These are phyloP conservation scores for Rhabditoides inermis DNA, from an alignment of 2,888 invertebrate genomes.

Conservation along the genomic window DNA sequence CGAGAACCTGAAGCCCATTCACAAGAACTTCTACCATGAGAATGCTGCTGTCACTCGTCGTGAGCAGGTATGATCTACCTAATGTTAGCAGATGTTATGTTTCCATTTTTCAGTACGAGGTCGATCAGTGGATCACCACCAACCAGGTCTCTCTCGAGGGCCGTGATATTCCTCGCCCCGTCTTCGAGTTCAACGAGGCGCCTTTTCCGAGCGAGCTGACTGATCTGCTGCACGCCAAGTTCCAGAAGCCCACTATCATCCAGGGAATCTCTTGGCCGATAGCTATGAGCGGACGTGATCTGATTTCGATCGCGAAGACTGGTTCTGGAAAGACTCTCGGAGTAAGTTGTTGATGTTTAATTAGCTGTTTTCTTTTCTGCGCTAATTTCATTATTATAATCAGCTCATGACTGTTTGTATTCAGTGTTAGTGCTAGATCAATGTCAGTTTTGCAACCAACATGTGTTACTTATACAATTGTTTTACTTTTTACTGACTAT, in stretches of 20 bases:
- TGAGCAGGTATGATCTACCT: constrained; percentile 17
- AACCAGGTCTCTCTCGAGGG: constrained; percentile 83
- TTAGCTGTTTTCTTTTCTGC: too few species aligned
- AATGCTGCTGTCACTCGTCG: constrained; percentile 32
- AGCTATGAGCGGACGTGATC: constrained; percentile 76
- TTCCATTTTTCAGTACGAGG: constrained; percentile 24
- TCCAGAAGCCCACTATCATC: constrained; percentile 50
- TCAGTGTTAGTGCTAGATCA: too few species aligned
- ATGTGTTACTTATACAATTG: too few species aligned
- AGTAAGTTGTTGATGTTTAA: too few species aligned
- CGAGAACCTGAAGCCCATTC: constrained; percentile 26
- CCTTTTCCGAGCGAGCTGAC: constrained; percentile 60
- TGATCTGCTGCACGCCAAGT: constrained; percentile 35
- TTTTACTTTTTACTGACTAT: too few species aligned
- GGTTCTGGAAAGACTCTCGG: constrained; percentile 81
- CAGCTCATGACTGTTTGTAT: too few species aligned
- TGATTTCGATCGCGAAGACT: constrained; percentile 82
- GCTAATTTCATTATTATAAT: too few species aligned
- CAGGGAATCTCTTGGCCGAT: constrained; percentile 81
- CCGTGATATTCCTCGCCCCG: constrained; percentile 72
- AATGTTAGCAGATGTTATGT: not conserved
- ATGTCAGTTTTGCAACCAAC: too few species aligned
- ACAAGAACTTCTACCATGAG: constrained; percentile 42
- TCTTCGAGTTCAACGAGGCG: constrained; percentile 79
- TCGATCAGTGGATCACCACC: constrained; percentile 66